Evolutionary conservation across 1,140 invertebrate genomes (phyloP), one percentile per base, ranked within the genome.

Genomic region (Cyphomyrmex costatus): DNA sequence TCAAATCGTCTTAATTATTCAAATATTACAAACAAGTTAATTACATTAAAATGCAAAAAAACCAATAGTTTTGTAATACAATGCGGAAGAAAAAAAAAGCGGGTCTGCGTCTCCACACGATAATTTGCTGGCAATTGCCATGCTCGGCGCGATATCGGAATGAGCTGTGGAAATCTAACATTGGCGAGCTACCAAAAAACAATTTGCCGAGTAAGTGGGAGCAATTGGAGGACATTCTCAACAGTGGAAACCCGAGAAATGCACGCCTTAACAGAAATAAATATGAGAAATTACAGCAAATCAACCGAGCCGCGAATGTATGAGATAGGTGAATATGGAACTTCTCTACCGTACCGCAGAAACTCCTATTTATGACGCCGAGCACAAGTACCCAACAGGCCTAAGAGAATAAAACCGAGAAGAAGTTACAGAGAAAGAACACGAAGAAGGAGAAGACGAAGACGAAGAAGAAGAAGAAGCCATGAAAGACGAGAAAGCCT

Each of bases 401-500:
- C 53, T 83, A 68, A 78, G 66, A 19, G 88, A 92, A 91, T 88
- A 91, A 86, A 90, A 87, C 74, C 73, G 70, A 79, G 84, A 89
- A 87, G 87, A 86, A 85, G 56, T 61, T 71, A 53, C 36, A 58
- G n/a, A 76, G 49, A 36, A 42, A 85, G 79, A 85, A 36, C 36
- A 36, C 36, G 36, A 42, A 42, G 36, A 79, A 65, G 58, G 86
- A 61, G 70, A 73, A 19, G 73, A 87, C 77, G 86, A 90, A 88
- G 78, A 86, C 73, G 86, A 74, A 56, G 71, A 87, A 84, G 86
- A 73, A 78, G 74, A 65, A 88, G 88, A 87, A 90, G 61, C 42
- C 68, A 49, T 68, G 79, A 74, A 88, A 86, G 88, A 90, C 79
- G 87, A 86, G 88, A 89, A 91, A 92, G 92, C 93, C 92, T 94